phyloP scores from a whole-genome alignment of 2,888 invertebrate genomes.

The Nomada goodeniana region DNA sequence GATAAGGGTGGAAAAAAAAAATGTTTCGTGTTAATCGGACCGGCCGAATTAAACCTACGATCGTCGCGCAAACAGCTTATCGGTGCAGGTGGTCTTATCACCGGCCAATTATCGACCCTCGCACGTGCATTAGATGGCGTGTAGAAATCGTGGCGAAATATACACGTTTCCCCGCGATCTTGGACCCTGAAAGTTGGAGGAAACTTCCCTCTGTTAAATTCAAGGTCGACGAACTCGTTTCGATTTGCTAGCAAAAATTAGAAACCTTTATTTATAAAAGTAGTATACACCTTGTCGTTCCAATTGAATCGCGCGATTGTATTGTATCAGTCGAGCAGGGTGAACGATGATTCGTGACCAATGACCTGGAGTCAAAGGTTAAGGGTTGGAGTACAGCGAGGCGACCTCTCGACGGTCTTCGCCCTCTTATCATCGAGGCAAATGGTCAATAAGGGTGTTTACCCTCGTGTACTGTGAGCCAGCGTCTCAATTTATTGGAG shows the following conservation, averaged over 20 bases:
- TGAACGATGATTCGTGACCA: slow-evolving; percentile 33
- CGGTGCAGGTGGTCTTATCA: slow-evolving; percentile 44
- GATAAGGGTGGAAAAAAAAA: slow-evolving; percentile 37
- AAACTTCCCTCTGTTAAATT: background rate
- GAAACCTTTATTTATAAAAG: background rate
- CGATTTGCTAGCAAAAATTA: background rate
- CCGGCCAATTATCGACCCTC: slow-evolving; percentile 42
- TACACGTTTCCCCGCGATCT: background rate
- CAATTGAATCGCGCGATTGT: background rate
- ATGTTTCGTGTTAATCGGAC: slow-evolving; percentile 54
- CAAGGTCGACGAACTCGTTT: background rate
- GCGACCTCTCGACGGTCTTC: slow-evolving; percentile 44
- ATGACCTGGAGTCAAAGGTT: slow-evolving; percentile 48
- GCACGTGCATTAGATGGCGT: slow-evolving; percentile 36
- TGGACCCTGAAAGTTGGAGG: background rate
- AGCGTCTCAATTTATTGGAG: background rate
- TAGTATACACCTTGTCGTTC: background rate
- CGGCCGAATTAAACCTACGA: slow-evolving; percentile 46
- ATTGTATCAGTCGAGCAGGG: background rate
- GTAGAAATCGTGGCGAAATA: slow-evolving; percentile 17
- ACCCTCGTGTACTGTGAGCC: slow-evolving; percentile 1
- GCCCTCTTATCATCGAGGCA: slow-evolving; percentile 57
- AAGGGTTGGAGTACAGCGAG: slow-evolving; percentile 55
- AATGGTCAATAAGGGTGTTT: slow-evolving; percentile 45
- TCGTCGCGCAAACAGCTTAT: slow-evolving; percentile 42